Base-by-base conservation (phyloP, 2,797 vertebrate species). In the Brachyalestes nurse region DNA sequence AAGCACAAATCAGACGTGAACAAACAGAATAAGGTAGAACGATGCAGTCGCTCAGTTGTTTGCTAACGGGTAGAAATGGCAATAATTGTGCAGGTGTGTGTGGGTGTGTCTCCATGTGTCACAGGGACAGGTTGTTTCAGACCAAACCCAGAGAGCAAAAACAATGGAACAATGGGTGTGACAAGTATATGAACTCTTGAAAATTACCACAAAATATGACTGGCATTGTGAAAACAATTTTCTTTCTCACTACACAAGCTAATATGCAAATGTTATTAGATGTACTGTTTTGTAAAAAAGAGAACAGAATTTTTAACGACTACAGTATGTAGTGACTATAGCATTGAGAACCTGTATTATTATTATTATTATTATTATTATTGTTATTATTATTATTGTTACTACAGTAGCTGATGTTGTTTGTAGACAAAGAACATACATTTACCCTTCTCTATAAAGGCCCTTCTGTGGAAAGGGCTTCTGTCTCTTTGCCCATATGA, bases 91-190 rank as follows among this genome's bases (percentile, higher is more conserved):
- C 14, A 25, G 40, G 55, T 72, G 57, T 79, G 10, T 61, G 51
- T 66, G 61, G 73, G 72, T 69, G 78, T 8, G 60, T 75, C 40
- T 77, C 53, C 69, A 64, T 61, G 78, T 62, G 61, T 72, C 51
- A 80, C 73, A 77, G 72, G 67, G 79, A 83, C 28, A 16, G 69
- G 62, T 83, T 51, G 65, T 77, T 73, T 83, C 82, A 74, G 72
- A 55, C 64, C 79, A 86, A 82, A 81, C 82, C 82, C 78, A 69
- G 45, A 23, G 65, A 65, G 25, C 57, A 75, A 51, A 40, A n/a
- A 6, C 38, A 55, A 12, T 0, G 62, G 62, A 66, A 38, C 47
- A 19, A n/a, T 77, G 21, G 42, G 66, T 65, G 64, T 49, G 38
- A 66, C 13, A 74, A 51, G 42, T 34, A 72, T 17, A 42, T 38